Base-by-base conservation (phyloP, 2,797 vertebrate genomes). In the Gouania willdenowi region DNA sequence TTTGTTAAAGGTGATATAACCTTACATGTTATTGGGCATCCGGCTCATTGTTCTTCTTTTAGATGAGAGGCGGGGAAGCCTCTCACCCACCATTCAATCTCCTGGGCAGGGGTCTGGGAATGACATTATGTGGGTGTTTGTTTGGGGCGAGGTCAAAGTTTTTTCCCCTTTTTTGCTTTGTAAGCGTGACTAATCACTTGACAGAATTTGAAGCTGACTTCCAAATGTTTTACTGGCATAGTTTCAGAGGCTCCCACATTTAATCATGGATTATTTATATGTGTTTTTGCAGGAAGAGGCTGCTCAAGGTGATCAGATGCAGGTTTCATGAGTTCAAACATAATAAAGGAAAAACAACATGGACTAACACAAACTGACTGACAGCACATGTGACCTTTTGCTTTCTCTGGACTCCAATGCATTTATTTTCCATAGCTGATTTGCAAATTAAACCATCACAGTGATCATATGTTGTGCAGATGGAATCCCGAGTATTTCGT, bases 41-140 rank as follows among this genome's bases (percentile, higher is more conserved):
- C 66, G 59, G 52, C 46, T 69, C 52, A 87, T 88, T 88, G 85
- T 88, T 83, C 69, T 70, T 18, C 41, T 64, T 84, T 45, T 77
- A 81, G 75, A 77, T 81, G 70, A 79, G 56, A 74, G 70, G 64
- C 14, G 4, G 32, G 22, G 58, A 63, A 43, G 46, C 74, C 41
- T 41, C 26, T 23, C 20, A 24, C 31, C 60, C 72, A 52, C 53
- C 54, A 48, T 72, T 61, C 65, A 72, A 71, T 71, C 65, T 47
- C 52, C 50, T 41, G 45, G 56, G 62, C 41, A 62, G 66, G 50
- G 57, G 63, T 71, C 67, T 76, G 73, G 68, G 66, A 82, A 81
- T 35, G 28, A 25, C 60, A 64, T 58, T 65, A 46, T 57, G 26
- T 9, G 28, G n/a, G 13, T 1, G 5, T 44, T 49, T 27, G 22